Evolutionary conservation across 2,797 vertebrate genomes (phyloP).

Genomic region (Syndactyla subalaris): DNA sequence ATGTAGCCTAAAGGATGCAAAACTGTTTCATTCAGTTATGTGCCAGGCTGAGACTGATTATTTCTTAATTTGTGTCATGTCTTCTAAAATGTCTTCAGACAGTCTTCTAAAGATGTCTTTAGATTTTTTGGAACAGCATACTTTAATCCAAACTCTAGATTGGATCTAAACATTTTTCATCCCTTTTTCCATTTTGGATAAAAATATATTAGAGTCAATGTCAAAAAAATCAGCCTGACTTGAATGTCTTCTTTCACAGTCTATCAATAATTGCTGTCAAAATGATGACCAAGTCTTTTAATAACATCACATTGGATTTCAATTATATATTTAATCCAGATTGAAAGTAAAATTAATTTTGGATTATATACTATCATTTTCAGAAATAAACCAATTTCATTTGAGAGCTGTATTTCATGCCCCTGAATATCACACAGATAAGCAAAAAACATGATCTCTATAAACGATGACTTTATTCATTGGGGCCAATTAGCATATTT

Average conservation of each 20-base stretch:
- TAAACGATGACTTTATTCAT: background rate
- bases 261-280: background rate
- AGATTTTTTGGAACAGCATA: background rate
- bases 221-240: background rate
- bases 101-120: background rate
- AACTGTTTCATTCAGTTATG: background rate
- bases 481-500: conserved; percentile 38
- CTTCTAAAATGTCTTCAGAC: background rate
- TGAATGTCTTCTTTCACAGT: background rate
- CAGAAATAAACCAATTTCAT: background rate
- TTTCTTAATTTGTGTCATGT: background rate
- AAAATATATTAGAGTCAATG: background rate
- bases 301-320: background rate
- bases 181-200: background rate
- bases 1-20: background rate
- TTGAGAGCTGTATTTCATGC: background rate
- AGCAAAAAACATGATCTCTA: background rate
- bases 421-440: background rate
- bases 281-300: background rate
- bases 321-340: background rate
- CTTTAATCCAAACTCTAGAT: background rate
- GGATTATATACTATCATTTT: background rate
- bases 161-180: background rate
- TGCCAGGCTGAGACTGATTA: background rate
- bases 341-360: background rate